phyloP scores from a whole-genome alignment of 2,888 invertebrate species.

The Vannuccia rotundouncinata region DNA sequence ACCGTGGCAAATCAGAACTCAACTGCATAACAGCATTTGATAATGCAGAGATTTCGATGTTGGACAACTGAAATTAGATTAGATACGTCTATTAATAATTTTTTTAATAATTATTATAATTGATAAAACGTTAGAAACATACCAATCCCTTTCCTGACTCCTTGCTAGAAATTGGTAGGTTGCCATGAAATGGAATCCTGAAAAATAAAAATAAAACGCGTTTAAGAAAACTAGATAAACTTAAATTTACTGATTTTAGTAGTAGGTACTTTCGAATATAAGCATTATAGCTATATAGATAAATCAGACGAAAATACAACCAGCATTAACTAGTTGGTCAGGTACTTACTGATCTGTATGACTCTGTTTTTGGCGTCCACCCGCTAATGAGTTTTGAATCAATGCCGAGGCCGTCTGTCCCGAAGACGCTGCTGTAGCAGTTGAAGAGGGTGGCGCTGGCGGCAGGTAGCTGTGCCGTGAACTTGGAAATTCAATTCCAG shows the following conservation, averaged over 20 bases:
- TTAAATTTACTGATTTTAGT: no score
- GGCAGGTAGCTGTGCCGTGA: not conserved
- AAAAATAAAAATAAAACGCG: not conserved
- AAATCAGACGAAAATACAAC: no score
- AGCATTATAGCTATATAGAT: no score
- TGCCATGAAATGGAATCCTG: not conserved
- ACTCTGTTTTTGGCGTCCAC: not conserved
- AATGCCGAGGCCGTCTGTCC: not conserved
- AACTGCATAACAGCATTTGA: not conserved
- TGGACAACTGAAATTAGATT: not conserved
- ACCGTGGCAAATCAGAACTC: not conserved
- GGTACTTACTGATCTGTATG: not conserved
- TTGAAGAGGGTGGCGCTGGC: not conserved
- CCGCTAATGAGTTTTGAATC: not conserved
- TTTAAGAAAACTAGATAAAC: no score
- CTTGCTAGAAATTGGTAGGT: not conserved
- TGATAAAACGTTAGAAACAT: no score
- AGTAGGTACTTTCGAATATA: no score
- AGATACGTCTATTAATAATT: no score
- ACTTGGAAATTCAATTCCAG: slow-evolving; percentile 36
- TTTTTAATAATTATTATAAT: no score
- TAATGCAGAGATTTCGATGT: not conserved
- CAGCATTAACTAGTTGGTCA: no score
- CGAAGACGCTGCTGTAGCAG: not conserved
- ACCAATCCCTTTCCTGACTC: not conserved